Evolutionary conservation across 2,113 vertebrate species (phyloP).

Genomic region (Gambusia affinis): DNA sequence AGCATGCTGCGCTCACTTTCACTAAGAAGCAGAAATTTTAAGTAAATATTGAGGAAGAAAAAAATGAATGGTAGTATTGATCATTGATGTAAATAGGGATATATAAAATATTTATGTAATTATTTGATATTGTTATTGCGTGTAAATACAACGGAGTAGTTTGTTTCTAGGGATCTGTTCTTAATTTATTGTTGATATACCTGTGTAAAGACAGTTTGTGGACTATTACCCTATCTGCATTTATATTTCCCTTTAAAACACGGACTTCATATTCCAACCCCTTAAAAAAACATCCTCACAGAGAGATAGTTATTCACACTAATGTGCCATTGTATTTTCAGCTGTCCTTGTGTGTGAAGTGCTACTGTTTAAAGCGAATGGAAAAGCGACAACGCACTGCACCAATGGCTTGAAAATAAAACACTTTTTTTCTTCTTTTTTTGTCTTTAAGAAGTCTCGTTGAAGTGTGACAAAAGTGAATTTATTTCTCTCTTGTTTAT

Average conservation of each 20-base stretch:
- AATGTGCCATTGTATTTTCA: constrained; percentile 81
- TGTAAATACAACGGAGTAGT: constrained; percentile 98
- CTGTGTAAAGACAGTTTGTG: constrained; percentile 90
- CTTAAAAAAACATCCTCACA: constrained; percentile 53
- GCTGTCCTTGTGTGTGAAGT: constrained; percentile 79
- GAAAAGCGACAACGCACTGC: constrained; percentile 80
- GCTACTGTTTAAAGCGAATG: constrained; percentile 77
- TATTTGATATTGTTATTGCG: constrained; percentile 98
- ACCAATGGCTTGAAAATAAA: constrained; percentile 80
- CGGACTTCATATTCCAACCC: constrained; percentile 57
- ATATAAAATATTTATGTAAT: constrained; percentile 99
- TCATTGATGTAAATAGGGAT: constrained; percentile 90
- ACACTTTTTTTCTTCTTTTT: constrained; percentile 48
- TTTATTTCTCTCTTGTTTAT: constrained; percentile 62
- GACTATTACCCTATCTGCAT: constrained; percentile 81
- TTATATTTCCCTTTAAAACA: constrained; percentile 77
- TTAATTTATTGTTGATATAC: constrained; percentile 99
- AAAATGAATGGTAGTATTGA: constrained; percentile 83
- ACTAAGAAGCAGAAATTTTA: constrained; percentile 85
- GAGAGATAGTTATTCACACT: constrained; percentile 72
- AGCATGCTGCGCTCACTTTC: too few species aligned
- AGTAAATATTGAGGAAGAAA: constrained; percentile 41
- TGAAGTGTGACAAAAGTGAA: constrained; percentile 72
- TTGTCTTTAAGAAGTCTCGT: constrained; percentile 60
- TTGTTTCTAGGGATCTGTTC: constrained; percentile 90